Conservation (phyloP, 1,140 invertebrate species). For the Drosophila prosaltans region DNA sequence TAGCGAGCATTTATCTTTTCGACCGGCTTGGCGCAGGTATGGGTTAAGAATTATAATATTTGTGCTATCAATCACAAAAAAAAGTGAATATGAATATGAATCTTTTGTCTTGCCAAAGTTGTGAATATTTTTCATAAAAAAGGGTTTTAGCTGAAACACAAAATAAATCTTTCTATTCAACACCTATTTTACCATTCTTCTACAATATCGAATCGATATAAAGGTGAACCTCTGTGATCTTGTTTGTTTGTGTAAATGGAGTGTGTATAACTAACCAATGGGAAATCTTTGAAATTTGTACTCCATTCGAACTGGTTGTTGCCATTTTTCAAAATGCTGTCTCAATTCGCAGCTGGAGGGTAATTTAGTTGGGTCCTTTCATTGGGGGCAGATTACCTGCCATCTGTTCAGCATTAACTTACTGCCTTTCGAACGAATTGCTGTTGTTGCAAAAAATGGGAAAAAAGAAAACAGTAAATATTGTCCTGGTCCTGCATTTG, state of each 20-base stretch:
- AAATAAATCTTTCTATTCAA: slow-evolving; percentile 8
- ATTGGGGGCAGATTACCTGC: slow-evolving; percentile 8
- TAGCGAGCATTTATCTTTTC: slow-evolving; percentile 53
- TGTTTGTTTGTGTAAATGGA: not conserved
- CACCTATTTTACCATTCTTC: not conserved
- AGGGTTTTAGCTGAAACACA: not conserved
- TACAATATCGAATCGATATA: not conserved
- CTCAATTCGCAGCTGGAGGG: slow-evolving; percentile 2
- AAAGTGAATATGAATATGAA: slow-evolving; percentile 9
- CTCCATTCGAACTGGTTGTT: not conserved
- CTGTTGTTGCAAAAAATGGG: not conserved
- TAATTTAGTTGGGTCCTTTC: slow-evolving; percentile 10
- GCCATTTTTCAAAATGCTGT: slow-evolving; percentile 6
- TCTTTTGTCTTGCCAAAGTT: slow-evolving; percentile 4
- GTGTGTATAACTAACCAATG: not conserved
- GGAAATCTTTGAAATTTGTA: not conserved
- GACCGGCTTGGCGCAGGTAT: slow-evolving; percentile 13
- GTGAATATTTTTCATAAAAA: not conserved
- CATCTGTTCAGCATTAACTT: slow-evolving; percentile 13
- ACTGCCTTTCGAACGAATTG: not conserved
- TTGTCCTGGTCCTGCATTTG: slow-evolving; percentile 4
- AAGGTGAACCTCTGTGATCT: not conserved
- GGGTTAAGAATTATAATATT: slow-evolving; percentile 30
- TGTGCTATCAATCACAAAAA: slow-evolving; percentile 20
- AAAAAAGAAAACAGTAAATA: slow-evolving; percentile 10